phyloP scores from a whole-genome alignment of 1,140 invertebrate species.

The Popillia japonica region DNA sequence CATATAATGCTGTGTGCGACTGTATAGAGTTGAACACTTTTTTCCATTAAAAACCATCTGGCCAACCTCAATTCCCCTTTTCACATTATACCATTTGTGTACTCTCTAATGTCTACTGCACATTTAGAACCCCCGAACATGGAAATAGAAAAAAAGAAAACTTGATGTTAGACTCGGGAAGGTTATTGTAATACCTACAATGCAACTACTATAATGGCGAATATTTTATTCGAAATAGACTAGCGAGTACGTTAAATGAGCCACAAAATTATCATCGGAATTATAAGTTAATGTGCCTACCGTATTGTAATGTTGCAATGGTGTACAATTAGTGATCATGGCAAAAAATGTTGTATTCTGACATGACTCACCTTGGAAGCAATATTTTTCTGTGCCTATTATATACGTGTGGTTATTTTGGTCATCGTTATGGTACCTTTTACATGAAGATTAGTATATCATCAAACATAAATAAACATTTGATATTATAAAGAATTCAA shows the following conservation, averaged over 20 bases:
- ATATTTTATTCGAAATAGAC: neutral
- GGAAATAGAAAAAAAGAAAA: neutral
- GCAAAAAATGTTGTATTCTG: too few species aligned
- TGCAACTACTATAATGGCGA: neutral
- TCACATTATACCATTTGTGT: neutral
- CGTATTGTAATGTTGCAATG: too few species aligned
- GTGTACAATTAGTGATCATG: too few species aligned
- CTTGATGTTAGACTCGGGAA: neutral
- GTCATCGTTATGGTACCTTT: too few species aligned
- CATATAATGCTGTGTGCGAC: neutral
- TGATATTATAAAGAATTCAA: too few species aligned
- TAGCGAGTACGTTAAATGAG: neutral
- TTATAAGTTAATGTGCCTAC: too few species aligned
- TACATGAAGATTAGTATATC: too few species aligned
- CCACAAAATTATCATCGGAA: too few species aligned
- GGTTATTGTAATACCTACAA: constrained; percentile 3
- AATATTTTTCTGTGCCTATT: too few species aligned
- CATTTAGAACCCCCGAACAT: neutral
- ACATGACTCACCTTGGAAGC: too few species aligned
- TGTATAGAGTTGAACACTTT: constrained; percentile 3
- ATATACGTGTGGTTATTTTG: too few species aligned
- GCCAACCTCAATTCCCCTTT: constrained; percentile 36
- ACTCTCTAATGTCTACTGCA: neutral
- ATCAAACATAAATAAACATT: too few species aligned
- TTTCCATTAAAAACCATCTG: constrained; percentile 37